Conservation (phyloP, 2,888 invertebrate species). For the Aphidoletes aphidimyza region DNA sequence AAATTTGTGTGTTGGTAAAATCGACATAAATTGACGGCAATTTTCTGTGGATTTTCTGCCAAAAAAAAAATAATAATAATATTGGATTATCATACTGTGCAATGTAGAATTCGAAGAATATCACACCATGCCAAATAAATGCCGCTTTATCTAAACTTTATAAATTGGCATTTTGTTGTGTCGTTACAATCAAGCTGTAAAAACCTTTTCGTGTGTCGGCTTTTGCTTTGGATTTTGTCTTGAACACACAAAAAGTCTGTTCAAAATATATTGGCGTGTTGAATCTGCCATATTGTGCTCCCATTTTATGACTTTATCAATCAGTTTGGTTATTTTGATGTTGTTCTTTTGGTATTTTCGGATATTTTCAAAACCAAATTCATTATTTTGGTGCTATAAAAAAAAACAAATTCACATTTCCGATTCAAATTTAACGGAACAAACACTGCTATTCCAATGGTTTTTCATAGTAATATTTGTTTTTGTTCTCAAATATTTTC, state of each 20-base stretch:
- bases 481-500: no score
- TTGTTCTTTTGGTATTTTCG: not conserved
- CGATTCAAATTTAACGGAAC: not conserved
- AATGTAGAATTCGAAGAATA: not conserved
- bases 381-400: constrained; percentile 8
- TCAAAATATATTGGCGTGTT: constrained; percentile 6
- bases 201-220: constrained; percentile 12
- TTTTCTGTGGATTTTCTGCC: constrained; percentile 19
- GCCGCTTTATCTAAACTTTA: not conserved
- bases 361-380: not conserved
- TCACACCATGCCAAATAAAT: not conserved
- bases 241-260: no score
- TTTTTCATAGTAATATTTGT: no score
- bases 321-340: not conserved
- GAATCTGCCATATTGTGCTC: constrained; percentile 9
- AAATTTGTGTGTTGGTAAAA: not conserved
- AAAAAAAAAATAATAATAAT: no score
- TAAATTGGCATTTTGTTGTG: constrained; percentile 32
- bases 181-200: constrained; percentile 4
- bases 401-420: constrained; percentile 7
- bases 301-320: constrained; percentile 40
- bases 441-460: no score
- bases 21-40: constrained; percentile 51
- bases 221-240: not conserved
- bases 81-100: constrained; percentile 3